Evolutionary conservation across 2,797 vertebrate species (phyloP).

Genomic region (Diplodus puntazzo): DNA sequence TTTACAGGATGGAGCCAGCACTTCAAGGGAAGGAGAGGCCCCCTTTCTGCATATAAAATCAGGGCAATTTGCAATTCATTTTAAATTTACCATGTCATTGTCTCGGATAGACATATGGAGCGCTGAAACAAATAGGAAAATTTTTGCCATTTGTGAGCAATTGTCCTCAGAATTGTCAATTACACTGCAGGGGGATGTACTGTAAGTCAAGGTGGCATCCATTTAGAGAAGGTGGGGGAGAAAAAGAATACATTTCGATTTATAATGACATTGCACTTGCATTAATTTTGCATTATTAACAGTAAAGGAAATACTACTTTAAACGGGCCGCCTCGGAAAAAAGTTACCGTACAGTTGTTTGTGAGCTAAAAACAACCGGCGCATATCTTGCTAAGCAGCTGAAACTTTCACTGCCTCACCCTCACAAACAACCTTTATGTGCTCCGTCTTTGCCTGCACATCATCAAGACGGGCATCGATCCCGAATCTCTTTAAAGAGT

Average conservation of each 20-base stretch:
- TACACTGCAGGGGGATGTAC: neutral
- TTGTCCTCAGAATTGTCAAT: slow-evolving; percentile 55
- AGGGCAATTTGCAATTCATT: slow-evolving; percentile 72
- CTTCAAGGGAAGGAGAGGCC: slow-evolving; percentile 39
- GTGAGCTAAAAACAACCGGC: slow-evolving; percentile 24
- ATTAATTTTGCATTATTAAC: slow-evolving; percentile 42
- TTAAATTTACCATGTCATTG: slow-evolving; percentile 71
- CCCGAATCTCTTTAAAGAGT: slow-evolving; percentile 64
- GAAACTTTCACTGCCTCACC: slow-evolving; percentile 20
- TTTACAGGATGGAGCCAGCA: slow-evolving; percentile 47
- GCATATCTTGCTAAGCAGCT: slow-evolving; percentile 26
- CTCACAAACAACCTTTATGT: slow-evolving; percentile 50
- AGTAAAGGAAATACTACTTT: slow-evolving; percentile 27
- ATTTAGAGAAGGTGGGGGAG: slow-evolving; percentile 21
- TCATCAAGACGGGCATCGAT: slow-evolving; percentile 61
- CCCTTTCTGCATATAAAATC: slow-evolving; percentile 64
- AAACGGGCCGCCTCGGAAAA: slow-evolving; percentile 1
- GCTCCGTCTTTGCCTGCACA: slow-evolving; percentile 36
- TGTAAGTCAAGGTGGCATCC: slow-evolving; percentile 40
- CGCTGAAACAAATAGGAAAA: slow-evolving; percentile 57
- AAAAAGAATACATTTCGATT: slow-evolving; percentile 15
- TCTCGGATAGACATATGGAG: slow-evolving; percentile 54
- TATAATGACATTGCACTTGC: slow-evolving; percentile 9
- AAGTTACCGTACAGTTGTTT: neutral
- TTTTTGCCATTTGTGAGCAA: slow-evolving; percentile 41